phyloP scores from a whole-genome alignment of 2,113 vertebrate genomes.

The Nannospalax galili region DNA sequence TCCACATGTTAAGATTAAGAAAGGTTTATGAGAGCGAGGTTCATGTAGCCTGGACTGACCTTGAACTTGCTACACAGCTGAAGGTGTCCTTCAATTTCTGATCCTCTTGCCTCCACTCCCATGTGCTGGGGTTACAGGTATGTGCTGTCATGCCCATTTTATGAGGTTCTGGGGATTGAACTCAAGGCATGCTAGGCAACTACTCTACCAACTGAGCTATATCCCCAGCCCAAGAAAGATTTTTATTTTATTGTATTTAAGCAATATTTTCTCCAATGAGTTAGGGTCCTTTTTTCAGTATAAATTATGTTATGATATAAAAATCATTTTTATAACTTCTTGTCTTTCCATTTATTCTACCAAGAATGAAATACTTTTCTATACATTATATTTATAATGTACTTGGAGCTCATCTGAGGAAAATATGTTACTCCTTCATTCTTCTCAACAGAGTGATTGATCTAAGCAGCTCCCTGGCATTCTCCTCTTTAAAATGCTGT shows the following conservation, averaged over 20 bases:
- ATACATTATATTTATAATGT: background rate
- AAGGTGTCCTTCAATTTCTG: background rate
- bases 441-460: background rate
- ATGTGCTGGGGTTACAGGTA: background rate
- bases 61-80: background rate
- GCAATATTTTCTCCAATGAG: background rate
- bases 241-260: conserved; percentile 17
- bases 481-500: background rate
- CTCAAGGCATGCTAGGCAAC: background rate
- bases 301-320: background rate
- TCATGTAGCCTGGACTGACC: background rate
- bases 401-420: background rate
- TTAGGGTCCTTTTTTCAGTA: background rate
- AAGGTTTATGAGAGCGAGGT: background rate
- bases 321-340: background rate
- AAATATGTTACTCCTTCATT: background rate
- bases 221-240: background rate
- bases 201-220: background rate
- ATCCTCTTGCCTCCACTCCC: background rate
- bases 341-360: background rate
- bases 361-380: background rate
- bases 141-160: background rate
- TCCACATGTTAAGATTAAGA: background rate
- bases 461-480: background rate
- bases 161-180: background rate